Evolutionary conservation across 2,797 vertebrate species (phyloP).

Genomic region (Hoplostethus mediterraneus): DNA sequence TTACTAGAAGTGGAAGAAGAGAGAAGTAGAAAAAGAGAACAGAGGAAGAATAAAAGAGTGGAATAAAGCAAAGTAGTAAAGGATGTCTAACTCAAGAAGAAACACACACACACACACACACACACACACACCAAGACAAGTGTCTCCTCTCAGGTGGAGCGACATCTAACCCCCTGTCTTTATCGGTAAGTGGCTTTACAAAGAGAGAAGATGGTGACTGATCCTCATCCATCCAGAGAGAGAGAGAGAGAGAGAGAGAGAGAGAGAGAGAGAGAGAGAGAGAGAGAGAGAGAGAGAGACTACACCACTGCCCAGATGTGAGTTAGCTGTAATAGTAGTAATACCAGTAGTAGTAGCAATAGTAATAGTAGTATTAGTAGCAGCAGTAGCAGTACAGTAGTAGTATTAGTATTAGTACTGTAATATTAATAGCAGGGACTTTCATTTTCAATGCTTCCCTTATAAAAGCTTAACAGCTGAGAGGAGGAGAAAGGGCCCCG

Average conservation of each 20-base stretch:
- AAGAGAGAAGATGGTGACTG: slow-evolving; percentile 78
- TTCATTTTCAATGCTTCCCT: slow-evolving; percentile 67
- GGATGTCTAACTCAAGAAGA: slow-evolving; percentile 31
- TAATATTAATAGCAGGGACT: slow-evolving; percentile 63
- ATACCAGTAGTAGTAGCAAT: slow-evolving; percentile 28
- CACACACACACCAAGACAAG: slow-evolving; percentile 74
- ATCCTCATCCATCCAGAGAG: slow-evolving; percentile 48
- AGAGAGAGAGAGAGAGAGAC: slow-evolving; percentile 18
- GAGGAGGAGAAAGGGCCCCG: too few species aligned
- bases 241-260: slow-evolving; percentile 14
- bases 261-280: slow-evolving; percentile 15
- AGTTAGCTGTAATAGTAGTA: slow-evolving; percentile 15
- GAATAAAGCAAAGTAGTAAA: slow-evolving; percentile 21
- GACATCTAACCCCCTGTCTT: slow-evolving; percentile 83
- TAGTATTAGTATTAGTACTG: background rate
- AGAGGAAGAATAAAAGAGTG: slow-evolving; percentile 23
- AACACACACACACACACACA: slow-evolving; percentile 15
- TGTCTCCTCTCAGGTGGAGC: slow-evolving; percentile 78
- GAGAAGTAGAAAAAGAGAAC: slow-evolving; percentile 28
- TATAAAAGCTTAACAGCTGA: too few species aligned
- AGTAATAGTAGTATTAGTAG: slow-evolving; percentile 30
- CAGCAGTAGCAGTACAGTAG: slow-evolving; percentile 28
- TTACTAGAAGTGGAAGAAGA: background rate
- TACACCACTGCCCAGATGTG: background rate
- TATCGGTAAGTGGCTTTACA: slow-evolving; percentile 88